Conservation (phyloP, 1,140 invertebrate genomes). For the Drosophila jambulina region DNA sequence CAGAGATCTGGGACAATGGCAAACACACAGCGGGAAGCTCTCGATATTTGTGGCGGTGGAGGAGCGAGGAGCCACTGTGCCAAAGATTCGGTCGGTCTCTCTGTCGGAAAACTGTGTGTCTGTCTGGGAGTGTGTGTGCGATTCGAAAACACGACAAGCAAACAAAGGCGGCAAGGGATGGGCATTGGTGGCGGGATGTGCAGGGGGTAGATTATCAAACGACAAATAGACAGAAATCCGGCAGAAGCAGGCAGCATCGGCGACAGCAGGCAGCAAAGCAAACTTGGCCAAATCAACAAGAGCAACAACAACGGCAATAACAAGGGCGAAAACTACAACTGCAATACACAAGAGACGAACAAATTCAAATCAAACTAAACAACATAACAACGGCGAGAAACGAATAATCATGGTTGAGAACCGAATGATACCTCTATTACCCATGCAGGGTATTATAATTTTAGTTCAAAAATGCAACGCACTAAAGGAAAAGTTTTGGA, state of each 20-base stretch:
- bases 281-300: constrained; percentile 66
- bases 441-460: not conserved
- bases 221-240: constrained; percentile 72
- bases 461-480: not conserved
- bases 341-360: constrained; percentile 71
- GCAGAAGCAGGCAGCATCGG: constrained; percentile 53
- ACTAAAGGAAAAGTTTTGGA: no score
- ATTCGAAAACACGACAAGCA: constrained; percentile 35
- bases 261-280: constrained; percentile 50
- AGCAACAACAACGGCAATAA: constrained; percentile 29
- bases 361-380: constrained; percentile 77
- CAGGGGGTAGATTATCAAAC: constrained; percentile 68
- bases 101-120: constrained; percentile 16
- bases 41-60: constrained; percentile 46
- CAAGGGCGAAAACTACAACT: constrained; percentile 31
- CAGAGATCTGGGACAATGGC: constrained; percentile 34
- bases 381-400: constrained; percentile 26
- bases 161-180: constrained; percentile 23
- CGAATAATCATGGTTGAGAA: constrained; percentile 8
- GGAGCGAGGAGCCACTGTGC: constrained; percentile 58
- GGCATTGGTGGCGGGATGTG: not conserved
- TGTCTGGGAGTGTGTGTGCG: constrained; percentile 28
- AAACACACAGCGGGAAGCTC: constrained; percentile 36
- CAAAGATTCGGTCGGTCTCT: constrained; percentile 39
- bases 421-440: constrained; percentile 6